Conservation (phyloP, 2,888 invertebrate genomes). For the Ophion slaviceki region DNA sequence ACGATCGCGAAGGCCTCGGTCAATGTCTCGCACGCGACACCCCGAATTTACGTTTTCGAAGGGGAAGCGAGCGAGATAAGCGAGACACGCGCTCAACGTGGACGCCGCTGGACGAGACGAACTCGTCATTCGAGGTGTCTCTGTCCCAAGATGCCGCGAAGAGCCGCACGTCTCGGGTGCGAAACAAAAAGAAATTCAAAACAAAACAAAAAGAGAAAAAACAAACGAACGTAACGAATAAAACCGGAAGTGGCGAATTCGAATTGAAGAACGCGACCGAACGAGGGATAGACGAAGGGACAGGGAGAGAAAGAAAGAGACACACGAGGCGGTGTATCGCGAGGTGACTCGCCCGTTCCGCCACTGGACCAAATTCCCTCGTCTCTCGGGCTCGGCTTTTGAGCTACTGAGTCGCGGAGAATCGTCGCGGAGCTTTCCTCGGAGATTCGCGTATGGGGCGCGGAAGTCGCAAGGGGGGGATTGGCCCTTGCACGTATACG, state of each 20-base stretch:
- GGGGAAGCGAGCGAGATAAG: neutral
- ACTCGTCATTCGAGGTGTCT: neutral
- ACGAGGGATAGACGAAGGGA: neutral
- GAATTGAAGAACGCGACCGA: neutral
- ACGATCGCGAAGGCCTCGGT: neutral
- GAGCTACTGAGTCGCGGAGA: conserved; percentile 73
- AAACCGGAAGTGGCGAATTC: neutral
- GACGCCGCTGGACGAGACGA: neutral
- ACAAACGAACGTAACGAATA: conserved; percentile 10
- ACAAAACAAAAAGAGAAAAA: conserved; percentile 18
- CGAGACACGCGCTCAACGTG: neutral
- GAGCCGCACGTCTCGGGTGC: conserved; percentile 52
- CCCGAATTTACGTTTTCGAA: neutral
- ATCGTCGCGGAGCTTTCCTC: conserved; percentile 32
- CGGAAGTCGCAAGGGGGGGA: conserved; percentile 4
- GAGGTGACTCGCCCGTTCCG: conserved; percentile 42
- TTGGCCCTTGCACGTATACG: neutral
- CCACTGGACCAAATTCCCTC: conserved; percentile 51
- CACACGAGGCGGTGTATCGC: conserved; percentile 26
- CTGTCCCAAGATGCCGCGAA: neutral
- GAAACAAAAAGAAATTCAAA: conserved; percentile 47
- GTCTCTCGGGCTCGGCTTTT: conserved; percentile 75
- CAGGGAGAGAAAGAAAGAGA: neutral
- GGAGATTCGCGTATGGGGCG: conserved; percentile 53
- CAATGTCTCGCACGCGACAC: neutral